Evolutionary conservation across 1,140 invertebrate species (phyloP), one percentile per base, ranked within the genome.

Genomic region (Latrodectus geometricus): DNA sequence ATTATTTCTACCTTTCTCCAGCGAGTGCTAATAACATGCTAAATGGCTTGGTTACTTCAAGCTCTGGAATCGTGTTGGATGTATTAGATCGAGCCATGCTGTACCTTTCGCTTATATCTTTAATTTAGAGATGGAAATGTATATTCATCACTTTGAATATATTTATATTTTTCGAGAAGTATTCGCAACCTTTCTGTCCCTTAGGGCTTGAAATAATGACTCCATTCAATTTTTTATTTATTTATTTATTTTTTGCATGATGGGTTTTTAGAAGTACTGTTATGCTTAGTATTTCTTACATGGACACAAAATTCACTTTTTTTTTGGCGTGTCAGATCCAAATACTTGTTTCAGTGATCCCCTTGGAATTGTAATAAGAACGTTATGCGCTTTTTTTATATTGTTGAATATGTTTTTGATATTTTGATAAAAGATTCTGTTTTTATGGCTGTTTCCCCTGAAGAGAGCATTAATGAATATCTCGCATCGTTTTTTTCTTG

Each of bases 141-240:
- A n/a, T 49, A 48, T 56, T 74, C 61, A n/a, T 17, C 73, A 72
- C 68, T 81, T 81, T 72, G 68, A 35, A 78, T 82, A 65, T 72
- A 81, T 81, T 81, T 81, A 68, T 66, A 21, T 73, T 74, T 49
- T 83, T 84, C 73, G 69, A 50, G 70, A 74, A 83, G 54, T 74
- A 73, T 69, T 83, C 76, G 69, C 61, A 15, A 12, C 50, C 52
- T 50, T 81, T 17, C 15, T 12, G 17, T 76, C 82, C 82, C 73
- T 75, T 70, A 73, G 73, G 82, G 82, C 76, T 66, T 50, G 48
- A 84, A 84, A 84, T 84, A 84, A 84, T 84, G 82, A 84, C 82
- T 73, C 72, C 21, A 52, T 84, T 84, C 80, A 56, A 69, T 48
- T 11, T 72, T 82, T 82, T 65, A n/a, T n/a, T n/a, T n/a, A n/a